Evolutionary conservation across 2,113 vertebrate genomes (phyloP).

Genomic region (Perca schrenkii): DNA sequence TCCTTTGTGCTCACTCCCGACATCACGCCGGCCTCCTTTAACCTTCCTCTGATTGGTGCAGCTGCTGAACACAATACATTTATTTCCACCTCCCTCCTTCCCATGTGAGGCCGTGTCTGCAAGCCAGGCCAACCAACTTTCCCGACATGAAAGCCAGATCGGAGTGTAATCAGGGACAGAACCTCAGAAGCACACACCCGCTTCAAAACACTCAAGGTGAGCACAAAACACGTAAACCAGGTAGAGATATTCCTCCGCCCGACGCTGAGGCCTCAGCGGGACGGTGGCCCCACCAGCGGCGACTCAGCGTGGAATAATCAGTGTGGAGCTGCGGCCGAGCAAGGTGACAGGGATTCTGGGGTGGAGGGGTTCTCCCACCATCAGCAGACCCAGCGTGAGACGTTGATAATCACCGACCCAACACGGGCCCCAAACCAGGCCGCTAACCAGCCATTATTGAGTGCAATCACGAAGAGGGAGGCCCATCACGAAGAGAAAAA

Average conservation of each 20-base stretch:
- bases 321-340: constrained; percentile 37
- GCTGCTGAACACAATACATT: constrained; percentile 30
- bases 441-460: constrained; percentile 67
- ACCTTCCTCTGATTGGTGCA: constrained; percentile 44
- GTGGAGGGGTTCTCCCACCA: constrained; percentile 48
- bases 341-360: constrained; percentile 45
- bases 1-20: neutral
- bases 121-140: constrained; percentile 63
- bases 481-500: constrained; percentile 38
- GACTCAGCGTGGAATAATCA: constrained; percentile 70
- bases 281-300: constrained; percentile 6
- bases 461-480: constrained; percentile 74
- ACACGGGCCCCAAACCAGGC: constrained; percentile 8
- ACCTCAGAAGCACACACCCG: constrained; percentile 52
- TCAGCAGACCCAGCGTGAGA: constrained; percentile 65
- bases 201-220: constrained; percentile 44
- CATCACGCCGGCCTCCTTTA: constrained; percentile 36
- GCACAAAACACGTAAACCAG: constrained; percentile 58
- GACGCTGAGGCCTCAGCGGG: constrained; percentile 21
- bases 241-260: constrained; percentile 56
- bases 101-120: constrained; percentile 41
- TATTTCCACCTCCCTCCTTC: constrained; percentile 6
- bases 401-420: constrained; percentile 66
- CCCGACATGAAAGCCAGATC: neutral
- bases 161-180: constrained; percentile 64